Base-by-base conservation (phyloP, 2,888 invertebrate genomes). In the Nycteola revayana region DNA sequence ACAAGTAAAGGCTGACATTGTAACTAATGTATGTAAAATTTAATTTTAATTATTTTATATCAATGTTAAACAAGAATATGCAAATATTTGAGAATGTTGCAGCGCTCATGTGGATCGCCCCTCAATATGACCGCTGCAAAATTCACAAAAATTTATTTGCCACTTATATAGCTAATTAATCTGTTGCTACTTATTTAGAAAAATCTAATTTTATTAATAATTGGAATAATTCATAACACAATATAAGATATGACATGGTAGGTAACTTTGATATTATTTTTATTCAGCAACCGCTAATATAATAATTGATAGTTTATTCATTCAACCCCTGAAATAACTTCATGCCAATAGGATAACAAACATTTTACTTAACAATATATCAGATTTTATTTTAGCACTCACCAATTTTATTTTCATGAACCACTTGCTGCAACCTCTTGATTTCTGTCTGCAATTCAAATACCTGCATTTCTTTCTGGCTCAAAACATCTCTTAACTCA, bases 361-460 rank as follows among this genome's bases (percentile, higher is more conserved):
- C n/a, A n/a, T n/a, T n/a, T n/a, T n/a, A n/a, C n/a, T n/a, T n/a
- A n/a, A n/a, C n/a, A n/a, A n/a, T n/a, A n/a, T n/a, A n/a, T n/a
- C n/a, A n/a, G n/a, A n/a, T n/a, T n/a, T n/a, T n/a, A n/a, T n/a
- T n/a, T n/a, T n/a, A n/a, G n/a, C n/a, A 51, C 67, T 66, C 42
- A 78, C 78, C 77, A 10, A 49, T 53, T 43, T 66, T 69, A 21
- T 52, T 55, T 23, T 68, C 66, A 28, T 51, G 45, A 3, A 66
- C 25, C 9, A 43, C 30, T 39, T 68, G 63, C 28, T 68, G 51
- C 2, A 77, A 36, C 10, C 40, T 47, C 18, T 66, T 64, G 4
- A 67, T 39, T 28, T 77, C 67, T 0, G 43, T 51, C 36, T 71
- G 52, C 1, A 69, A 29, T 23, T 63, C 50, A 14, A 47, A 38